Evolutionary conservation across 2,797 vertebrate species (phyloP), one percentile per base, ranked within the genome.

Genomic region (Myotis planiceps): DNA sequence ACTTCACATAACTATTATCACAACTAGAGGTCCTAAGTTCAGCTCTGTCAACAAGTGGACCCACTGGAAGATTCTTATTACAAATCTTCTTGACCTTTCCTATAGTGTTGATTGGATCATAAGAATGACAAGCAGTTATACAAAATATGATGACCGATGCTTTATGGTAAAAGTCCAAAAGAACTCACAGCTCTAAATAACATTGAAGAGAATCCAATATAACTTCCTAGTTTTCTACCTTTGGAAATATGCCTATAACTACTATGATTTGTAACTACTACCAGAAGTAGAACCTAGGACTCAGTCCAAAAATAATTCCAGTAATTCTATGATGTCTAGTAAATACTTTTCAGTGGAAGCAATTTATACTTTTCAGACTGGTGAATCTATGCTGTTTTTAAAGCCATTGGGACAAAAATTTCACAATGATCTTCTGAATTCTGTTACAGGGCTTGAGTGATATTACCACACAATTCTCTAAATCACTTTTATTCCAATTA

Each of bases 371-470:
- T 23, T 90, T 75, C 25, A 78, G 34, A 65, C 14, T 53, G 39
- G 53, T 49, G 42, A 91, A 15, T 37, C 10, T 14, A 15, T 39
- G 66, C 82, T 95, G 80, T 79, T 81, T 85, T 95, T 90, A 96
- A 91, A 87, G 14, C 34, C 42, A 76, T 27, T 10, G 25, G 72
- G 15, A 87, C 27, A 66, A 76, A 89, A 79, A 39, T 39, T 53
- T 37, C 27, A 55, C 27, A 71, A 25, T 2, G 19, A 72, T 9
- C 75, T 39, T 92, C 69, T 60, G 55, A 66, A 83, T 63, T 63
- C 34, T 58, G n/a, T 15, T 68, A 9, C 34, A 71, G 34, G 19
- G 7, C 47, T 25, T 16, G 7, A 71, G 69, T 18, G 42, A 19
- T 63, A 74, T 58, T 65, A 78, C 25, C 45, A 60, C 32, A 34